Evolutionary conservation across 1,140 invertebrate species (phyloP), one percentile per base, ranked within the genome.

Genomic region (Orchestia grillus): DNA sequence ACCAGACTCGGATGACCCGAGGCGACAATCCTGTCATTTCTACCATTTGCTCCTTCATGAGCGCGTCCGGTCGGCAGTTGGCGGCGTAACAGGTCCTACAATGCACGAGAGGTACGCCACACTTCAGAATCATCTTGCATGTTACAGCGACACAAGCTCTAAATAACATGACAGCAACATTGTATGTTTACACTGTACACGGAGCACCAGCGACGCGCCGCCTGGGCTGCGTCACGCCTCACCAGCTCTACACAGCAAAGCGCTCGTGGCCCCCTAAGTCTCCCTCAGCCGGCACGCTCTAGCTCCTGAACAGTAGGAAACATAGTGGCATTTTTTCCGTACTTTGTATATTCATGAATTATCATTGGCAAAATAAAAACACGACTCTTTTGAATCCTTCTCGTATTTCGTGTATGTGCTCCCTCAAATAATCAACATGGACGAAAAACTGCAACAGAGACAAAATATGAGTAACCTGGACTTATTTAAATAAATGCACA

Each of bases 41-140:
- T 23, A 99, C 99, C 96, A 99, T 98, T 97, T 99, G 99, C 97
- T 99, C 99, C 98, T 99, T 99, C 99, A 99, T 99, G 45, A 99
- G 98, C 23, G 99, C 99, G 97, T 99, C 99, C 23, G 99, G 99
- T 92, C 99, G 98, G 57, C 99, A 99, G 98, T 99, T 99, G 77
- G 99, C 99, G 90, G 98, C 98, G 98, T 99, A 99, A 97, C 99
- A 99, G 42, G 98, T 98, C 97, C 99, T 97, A 96, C 23, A 98
- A 96, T 77, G 62, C 62, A 77, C 62, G 28, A 95, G 43, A 88
- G 44, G 44, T n/a, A 87, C 0, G 94, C 42, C 44, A 96, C 44
- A 96, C 62, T 77, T 77, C 62, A 77, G 62, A n/a, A n/a, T n/a
- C 62, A 77, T 77, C 62, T 77, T 77, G 11, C 62, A 23, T 77